Base-by-base conservation (phyloP, 2,888 invertebrate genomes). In the Chirona hameri region DNA sequence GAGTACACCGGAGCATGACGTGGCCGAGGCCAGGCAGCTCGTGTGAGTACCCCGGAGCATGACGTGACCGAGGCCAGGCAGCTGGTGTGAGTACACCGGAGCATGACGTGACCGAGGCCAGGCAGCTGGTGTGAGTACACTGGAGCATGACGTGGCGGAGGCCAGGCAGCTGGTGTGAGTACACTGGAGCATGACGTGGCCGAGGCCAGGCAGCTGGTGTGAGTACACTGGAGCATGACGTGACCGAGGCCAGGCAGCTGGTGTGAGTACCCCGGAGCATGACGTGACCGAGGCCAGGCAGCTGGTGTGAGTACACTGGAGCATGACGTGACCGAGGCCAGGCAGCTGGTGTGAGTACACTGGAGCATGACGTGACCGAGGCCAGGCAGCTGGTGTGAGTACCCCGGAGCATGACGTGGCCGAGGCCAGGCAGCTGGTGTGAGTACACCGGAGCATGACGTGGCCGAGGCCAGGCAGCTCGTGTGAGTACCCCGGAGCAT, bases 121-220 rank as follows among this genome's bases (percentile, higher is more conserved):
- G 90, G 87, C 89, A 90, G 84, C 87, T 91, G 81, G 90, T 89
- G 91, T 91, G 87, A 88, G 89, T 89, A 84, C 82, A n/a, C 9
- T 60, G 60, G 60, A n/a, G n/a, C 18, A 80, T 27, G 80, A 55
- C 83, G 60, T 86, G 82, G 85, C 69, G 12, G 88, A 88, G 72
- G 88, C 90, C 83, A 88, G 90, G 87, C 89, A 90, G 84, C 87
- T 91, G 81, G 90, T 89, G 91, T 91, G 87, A 88, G 89, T 89
- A 84, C 82, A n/a, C 9, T 60, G 60, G 60, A n/a, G n/a, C 18
- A 80, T 27, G 80, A 55, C 83, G 60, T 86, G 82, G 85, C 69
- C 5, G 88, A 88, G 72, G 88, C 90, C 83, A 88, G 90, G 87
- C 89, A 90, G 84, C 87, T 91, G 81, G 90, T 89, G 91, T 91